Conservation (phyloP, 2,888 invertebrate species). For the Apantesis nais region DNA sequence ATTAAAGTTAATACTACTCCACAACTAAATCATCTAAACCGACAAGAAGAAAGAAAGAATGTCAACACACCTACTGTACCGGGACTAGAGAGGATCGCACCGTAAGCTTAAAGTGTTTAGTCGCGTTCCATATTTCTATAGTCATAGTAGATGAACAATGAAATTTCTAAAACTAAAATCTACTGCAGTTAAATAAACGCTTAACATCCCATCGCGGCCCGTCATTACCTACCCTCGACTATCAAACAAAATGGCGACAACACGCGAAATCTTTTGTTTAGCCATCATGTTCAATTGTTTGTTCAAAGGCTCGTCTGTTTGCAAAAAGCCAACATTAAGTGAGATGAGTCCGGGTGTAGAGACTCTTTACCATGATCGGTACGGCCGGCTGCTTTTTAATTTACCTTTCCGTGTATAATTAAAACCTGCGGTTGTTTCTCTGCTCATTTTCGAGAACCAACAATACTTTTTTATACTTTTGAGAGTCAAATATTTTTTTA, state of each 20-base stretch:
- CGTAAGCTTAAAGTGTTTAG: not conserved
- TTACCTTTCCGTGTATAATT: slow-evolving; percentile 80
- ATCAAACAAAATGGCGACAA: slow-evolving; percentile 39
- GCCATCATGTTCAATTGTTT: slow-evolving; percentile 56
- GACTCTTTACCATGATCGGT: slow-evolving; percentile 65
- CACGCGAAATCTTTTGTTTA: slow-evolving; percentile 53
- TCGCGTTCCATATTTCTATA: not conserved
- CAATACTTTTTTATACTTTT: slow-evolving; percentile 60
- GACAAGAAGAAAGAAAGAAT: not conserved
- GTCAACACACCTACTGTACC: not conserved
- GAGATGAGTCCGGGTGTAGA: slow-evolving; percentile 60
- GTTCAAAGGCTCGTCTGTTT: slow-evolving; percentile 42
- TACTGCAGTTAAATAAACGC: not conserved
- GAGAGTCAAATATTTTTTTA: slow-evolving; percentile 38
- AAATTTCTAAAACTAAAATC: slow-evolving; percentile 1
- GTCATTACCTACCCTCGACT: slow-evolving; percentile 17
- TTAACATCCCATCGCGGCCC: slow-evolving; percentile 17
- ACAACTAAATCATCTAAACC: too few relatives aligned
- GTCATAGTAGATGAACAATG: not conserved
- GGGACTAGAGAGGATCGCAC: not conserved
- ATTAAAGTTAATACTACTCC: too few relatives aligned
- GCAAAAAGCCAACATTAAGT: slow-evolving; percentile 49
- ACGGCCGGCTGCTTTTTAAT: slow-evolving; percentile 79
- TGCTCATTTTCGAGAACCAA: slow-evolving; percentile 63
- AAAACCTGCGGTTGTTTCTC: slow-evolving; percentile 71